Evolutionary conservation across 64 coral and sea anemone species (phyloP), one percentile per base, ranked within the genome.

Genomic region (Porites australiensis): DNA sequence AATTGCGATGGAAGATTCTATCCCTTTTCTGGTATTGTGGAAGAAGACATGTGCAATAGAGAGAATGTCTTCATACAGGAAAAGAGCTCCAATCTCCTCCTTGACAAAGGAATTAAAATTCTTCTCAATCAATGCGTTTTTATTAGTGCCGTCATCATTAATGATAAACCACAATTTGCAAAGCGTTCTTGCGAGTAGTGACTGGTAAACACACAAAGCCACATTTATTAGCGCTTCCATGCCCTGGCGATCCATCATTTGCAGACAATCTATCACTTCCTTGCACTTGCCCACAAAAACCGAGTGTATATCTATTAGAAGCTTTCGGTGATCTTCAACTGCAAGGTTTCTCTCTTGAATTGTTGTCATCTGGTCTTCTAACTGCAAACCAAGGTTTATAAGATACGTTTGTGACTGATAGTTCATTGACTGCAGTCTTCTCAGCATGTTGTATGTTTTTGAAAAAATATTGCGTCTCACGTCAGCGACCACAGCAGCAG

Each of bases 141-240:
- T 43, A 55, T 60, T 23, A 0, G 64, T 58, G 37, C 22, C 59
- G 4, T 12, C 82, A 23, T 0, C 80, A 12, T 88, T 11, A 14
- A 69, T 57, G 12, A 79, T 44, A 72, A 69, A 77, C 78, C 79
- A 96, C 64, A 86, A 14, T 37, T 93, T 96, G 86, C 86, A 89
- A 1, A 96, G 58, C 52, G 50, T 79, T 85, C 95, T 89, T 48
- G 95, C 91, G 8, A 96, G 74, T 8, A 96, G 21, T 14, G 95
- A 96, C 16, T 93, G 58, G 37, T 96, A 96, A 71, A 79, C 79
- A 53, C 52, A 46, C 8, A 93, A 44, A 62, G 86, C 43, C 52
- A 96, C 8, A 8, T 64, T 59, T 67, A 92, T 58, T 77, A 92
- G 50, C 16, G 53, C 68, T 81, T 96, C 53, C 14, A 89, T 66